These are phyloP conservation scores for Acanthococcus lagerstroemiae DNA, from an alignment of 2,888 invertebrate genomes.

Conservation along the genomic window DNA sequence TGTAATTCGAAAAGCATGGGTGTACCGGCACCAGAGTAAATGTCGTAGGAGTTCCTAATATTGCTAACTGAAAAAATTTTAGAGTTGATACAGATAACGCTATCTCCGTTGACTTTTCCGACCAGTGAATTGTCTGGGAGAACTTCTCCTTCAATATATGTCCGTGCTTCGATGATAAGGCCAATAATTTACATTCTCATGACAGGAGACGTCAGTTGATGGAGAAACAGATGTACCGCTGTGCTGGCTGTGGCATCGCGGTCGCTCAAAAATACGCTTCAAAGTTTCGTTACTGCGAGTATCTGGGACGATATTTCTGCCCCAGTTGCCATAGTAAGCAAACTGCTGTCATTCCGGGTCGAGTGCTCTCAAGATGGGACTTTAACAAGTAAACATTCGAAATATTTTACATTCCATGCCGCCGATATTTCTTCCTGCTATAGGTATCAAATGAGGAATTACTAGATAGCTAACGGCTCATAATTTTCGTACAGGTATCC, in stretches of 20 bases:
- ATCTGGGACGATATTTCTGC: conserved; percentile 74
- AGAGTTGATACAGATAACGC: too few species aligned
- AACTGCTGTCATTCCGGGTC: conserved; percentile 58
- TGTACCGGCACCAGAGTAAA: too few species aligned
- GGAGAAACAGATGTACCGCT: conserved; percentile 63
- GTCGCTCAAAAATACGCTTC: conserved; percentile 61
- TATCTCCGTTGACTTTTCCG: too few species aligned
- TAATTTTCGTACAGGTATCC: conserved; percentile 50
- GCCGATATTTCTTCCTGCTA: too few species aligned
- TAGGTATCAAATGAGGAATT: too few species aligned
- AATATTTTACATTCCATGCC: too few species aligned
- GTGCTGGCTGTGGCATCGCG: conserved; percentile 75
- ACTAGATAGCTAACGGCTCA: background rate
- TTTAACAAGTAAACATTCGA: conserved; percentile 46
- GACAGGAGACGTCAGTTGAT: conserved; percentile 54
- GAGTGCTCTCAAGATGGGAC: conserved; percentile 56
- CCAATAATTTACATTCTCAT: too few species aligned
- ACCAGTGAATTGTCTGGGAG: too few species aligned
- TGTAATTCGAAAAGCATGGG: too few species aligned
- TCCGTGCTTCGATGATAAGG: too few species aligned
- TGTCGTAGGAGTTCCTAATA: background rate
- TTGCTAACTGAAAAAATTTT: background rate
- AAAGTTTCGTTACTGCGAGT: conserved; percentile 69
- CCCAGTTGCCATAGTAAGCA: conserved; percentile 75
- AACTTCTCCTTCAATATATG: too few species aligned